Evolutionary conservation across 2,888 invertebrate species (phyloP).

Genomic region (Byasa hedistus): DNA sequence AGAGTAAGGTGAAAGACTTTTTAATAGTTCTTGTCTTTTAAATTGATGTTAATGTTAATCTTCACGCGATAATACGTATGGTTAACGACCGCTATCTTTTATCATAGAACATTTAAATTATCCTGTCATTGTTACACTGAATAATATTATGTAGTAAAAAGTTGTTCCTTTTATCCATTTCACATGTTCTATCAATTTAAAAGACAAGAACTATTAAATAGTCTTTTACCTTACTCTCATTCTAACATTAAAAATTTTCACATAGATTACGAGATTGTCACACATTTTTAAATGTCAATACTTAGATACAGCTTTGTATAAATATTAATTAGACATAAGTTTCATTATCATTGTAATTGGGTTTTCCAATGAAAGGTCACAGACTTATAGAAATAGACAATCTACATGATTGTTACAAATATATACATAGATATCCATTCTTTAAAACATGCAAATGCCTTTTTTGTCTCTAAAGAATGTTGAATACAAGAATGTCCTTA

Average conservation of each 20-base stretch:
- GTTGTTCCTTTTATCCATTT: no score
- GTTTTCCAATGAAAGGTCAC: background rate
- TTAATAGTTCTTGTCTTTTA: background rate
- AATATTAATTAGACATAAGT: background rate
- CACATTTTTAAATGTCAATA: background rate
- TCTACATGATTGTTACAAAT: background rate
- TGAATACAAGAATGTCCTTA: no score
- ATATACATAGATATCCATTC: background rate
- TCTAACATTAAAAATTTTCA: background rate
- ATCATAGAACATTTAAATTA: no score
- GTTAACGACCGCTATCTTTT: no score
- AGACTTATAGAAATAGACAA: background rate
- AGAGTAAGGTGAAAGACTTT: background rate
- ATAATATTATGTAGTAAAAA: no score
- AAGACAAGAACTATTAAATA: background rate
- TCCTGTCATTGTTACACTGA: no score
- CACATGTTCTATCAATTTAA: slow-evolving; percentile 1
- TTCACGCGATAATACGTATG: no score
- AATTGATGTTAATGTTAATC: no score
- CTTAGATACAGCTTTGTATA: background rate
- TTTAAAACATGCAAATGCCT: no score
- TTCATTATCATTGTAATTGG: background rate
- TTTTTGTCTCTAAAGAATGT: no score
- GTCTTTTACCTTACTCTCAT: background rate
- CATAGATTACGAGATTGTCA: background rate